Conservation (phyloP, 2,888 invertebrate species). For the Folsomia candida region DNA sequence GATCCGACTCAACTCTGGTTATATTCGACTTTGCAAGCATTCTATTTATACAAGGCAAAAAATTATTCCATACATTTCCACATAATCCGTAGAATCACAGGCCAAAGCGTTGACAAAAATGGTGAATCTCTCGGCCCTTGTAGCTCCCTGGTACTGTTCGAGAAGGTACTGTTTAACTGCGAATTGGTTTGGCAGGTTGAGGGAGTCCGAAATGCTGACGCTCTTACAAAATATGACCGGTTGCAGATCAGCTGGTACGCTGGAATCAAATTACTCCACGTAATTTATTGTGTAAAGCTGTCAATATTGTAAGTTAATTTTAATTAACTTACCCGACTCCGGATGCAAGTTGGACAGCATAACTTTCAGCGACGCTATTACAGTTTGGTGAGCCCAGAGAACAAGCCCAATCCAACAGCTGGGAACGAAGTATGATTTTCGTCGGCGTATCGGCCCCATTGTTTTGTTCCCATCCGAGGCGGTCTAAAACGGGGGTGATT, state of each 20-base stretch:
- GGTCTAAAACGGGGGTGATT: background rate
- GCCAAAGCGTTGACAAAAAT: slow-evolving; percentile 13
- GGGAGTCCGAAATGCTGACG: background rate
- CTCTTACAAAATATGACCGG: slow-evolving; percentile 29
- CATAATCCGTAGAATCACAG: background rate
- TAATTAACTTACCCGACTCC: background rate
- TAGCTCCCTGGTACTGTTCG: background rate
- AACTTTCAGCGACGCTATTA: background rate
- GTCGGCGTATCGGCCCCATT: slow-evolving; percentile 10
- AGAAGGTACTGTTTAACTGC: background rate
- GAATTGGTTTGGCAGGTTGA: background rate
- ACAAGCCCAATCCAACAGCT: slow-evolving; percentile 37
- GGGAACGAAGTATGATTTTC: slow-evolving; percentile 19
- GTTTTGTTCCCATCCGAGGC: slow-evolving; percentile 13
- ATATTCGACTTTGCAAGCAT: too few relatives aligned
- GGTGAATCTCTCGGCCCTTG: background rate
- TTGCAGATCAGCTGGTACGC: slow-evolving; percentile 32
- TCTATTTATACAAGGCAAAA: too few relatives aligned
- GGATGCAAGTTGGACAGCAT: too few relatives aligned
- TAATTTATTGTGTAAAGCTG: background rate
- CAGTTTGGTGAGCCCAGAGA: slow-evolving; percentile 21
- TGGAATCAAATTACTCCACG: background rate
- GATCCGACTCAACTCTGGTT: too few relatives aligned
- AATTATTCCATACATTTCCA: too few relatives aligned
- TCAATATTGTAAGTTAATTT: background rate